These are phyloP conservation scores for Lagopus muta DNA, from an alignment of 2,113 vertebrate species.

Conservation along the genomic window DNA sequence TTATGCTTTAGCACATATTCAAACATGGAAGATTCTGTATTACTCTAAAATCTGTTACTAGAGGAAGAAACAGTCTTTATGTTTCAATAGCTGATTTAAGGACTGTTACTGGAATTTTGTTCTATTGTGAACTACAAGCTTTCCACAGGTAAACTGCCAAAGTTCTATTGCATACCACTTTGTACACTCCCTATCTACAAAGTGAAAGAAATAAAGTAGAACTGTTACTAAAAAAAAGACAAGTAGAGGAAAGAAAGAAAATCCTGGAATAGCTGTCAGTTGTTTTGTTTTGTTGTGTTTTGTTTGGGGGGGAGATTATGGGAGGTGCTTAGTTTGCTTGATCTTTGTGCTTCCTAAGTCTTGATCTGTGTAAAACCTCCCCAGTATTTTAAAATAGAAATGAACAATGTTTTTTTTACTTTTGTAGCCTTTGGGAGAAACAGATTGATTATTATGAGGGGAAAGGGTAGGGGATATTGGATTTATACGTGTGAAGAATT, in stretches of 20 bases:
- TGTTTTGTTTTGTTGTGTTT: too few relatives aligned
- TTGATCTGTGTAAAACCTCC: neutral
- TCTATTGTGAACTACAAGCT: neutral
- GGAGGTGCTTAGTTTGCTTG: neutral
- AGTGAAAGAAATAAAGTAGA: neutral
- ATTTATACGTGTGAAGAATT: conserved; percentile 22
- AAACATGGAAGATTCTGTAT: neutral
- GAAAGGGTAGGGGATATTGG: neutral
- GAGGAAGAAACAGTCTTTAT: neutral
- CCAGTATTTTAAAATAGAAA: conserved; percentile 11
- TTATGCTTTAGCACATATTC: neutral
- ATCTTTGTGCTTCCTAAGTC: neutral
- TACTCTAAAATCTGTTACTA: neutral
- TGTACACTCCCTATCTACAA: neutral
- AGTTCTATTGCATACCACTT: neutral
- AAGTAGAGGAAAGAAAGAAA: neutral
- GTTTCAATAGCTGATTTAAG: neutral
- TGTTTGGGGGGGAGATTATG: neutral
- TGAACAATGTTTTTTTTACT: neutral
- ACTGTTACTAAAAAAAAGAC: neutral
- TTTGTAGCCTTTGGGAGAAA: neutral
- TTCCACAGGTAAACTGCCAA: neutral
- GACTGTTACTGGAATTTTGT: neutral
- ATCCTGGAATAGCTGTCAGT: too few relatives aligned
- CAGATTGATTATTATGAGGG: neutral